These are phyloP conservation scores for Trochalopteron elliotii DNA, from an alignment of 2,113 vertebrate species.

Conservation along the genomic window DNA sequence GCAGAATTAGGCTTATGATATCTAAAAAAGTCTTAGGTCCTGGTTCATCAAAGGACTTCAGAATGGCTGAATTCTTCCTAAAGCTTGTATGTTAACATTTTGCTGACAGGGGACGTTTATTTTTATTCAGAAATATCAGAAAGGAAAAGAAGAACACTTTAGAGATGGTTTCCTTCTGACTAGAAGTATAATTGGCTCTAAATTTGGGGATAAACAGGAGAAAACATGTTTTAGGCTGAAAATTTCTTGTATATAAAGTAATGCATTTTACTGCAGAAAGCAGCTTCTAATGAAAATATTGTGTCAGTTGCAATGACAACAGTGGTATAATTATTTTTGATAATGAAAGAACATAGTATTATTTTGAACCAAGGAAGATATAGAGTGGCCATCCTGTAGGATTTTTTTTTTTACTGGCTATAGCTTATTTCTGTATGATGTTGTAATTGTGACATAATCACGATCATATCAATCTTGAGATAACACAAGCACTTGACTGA, in stretches of 20 bases:
- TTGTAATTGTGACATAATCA: background rate
- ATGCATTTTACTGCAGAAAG: background rate
- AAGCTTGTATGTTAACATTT: constrained; percentile 32
- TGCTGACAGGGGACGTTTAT: background rate
- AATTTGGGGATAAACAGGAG: background rate
- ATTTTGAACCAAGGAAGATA: background rate
- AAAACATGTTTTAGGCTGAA: background rate
- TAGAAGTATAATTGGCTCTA: background rate
- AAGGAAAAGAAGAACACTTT: background rate
- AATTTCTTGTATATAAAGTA: background rate
- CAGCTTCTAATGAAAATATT: background rate
- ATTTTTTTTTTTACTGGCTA: background rate
- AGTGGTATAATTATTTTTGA: background rate
- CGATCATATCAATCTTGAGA: background rate
- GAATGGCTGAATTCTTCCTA: background rate
- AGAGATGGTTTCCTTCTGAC: background rate
- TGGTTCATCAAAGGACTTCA: constrained; percentile 43
- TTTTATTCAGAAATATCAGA: constrained; percentile 43
- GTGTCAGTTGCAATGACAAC: background rate
- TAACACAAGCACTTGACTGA: background rate
- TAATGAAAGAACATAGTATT: background rate
- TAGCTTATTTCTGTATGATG: background rate
- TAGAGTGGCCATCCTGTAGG: background rate
- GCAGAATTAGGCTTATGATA: constrained; percentile 26
- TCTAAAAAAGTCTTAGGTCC: constrained; percentile 40